A percentile compares a stretch with the other conserved stretches of the same genome.
phyloP scores from a whole-genome alignment of 2,797 vertebrate species.

The Sparus aurata region DNA sequence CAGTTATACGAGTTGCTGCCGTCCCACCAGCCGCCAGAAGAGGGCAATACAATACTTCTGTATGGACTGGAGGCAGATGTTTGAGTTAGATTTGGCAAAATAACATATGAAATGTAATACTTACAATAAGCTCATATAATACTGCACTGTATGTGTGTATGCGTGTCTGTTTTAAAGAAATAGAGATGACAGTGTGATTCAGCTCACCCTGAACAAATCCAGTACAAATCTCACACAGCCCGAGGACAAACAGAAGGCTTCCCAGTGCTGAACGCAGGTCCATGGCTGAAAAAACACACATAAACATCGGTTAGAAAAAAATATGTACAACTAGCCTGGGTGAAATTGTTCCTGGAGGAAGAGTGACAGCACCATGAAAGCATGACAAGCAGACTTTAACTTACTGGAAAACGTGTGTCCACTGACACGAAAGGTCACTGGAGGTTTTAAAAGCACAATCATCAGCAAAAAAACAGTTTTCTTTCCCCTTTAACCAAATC shows the following conservation, averaged over 20 bases:
- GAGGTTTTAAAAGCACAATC: background rate
- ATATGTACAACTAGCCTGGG: no score
- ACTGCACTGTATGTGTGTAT: no score
- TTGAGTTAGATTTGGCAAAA: background rate
- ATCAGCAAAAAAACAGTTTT: conserved; percentile 7
- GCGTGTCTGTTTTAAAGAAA: background rate
- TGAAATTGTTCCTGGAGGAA: background rate
- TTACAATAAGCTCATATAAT: background rate
- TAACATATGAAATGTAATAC: background rate
- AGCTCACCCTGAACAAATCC: conserved; percentile 52
- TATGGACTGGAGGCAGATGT: background rate
- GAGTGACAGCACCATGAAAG: background rate
- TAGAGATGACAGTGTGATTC: background rate
- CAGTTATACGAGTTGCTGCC: background rate
- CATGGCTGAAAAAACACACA: conserved; percentile 64
- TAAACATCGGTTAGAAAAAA: background rate
- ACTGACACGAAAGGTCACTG: background rate
- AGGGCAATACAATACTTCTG: background rate
- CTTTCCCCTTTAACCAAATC: conserved; percentile 8
- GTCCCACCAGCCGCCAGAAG: conserved; percentile 26
- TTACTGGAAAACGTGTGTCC: conserved; percentile 18
- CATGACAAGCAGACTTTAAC: background rate
- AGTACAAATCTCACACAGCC: conserved; percentile 13
- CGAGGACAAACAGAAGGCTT: conserved; percentile 45
- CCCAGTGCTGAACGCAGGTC: conserved; percentile 12